Base-by-base conservation (phyloP, 37 sponge, comb jelly and placozoan species). In the Beroe ovata region DNA sequence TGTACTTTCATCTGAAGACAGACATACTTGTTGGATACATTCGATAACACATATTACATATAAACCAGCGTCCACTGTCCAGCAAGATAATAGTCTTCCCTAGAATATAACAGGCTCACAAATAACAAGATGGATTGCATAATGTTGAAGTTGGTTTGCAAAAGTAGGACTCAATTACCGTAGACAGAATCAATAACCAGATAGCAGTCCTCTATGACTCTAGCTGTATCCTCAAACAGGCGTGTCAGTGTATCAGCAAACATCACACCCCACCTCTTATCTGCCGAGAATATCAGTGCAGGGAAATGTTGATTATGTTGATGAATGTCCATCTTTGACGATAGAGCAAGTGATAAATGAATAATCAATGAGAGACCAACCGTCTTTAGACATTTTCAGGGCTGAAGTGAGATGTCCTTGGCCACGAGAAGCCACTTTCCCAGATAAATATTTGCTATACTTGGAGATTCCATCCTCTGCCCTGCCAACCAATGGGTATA, bases 221-320 rank as follows among this genome's bases (percentile, higher is more conserved):
- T 42, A 29, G 84, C 84, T 32, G 84, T 42, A 26, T 77, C 84
- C 23, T 77, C 84, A 77, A 77, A 77, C 26, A 77, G 47, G 4
- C 84, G 35, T 26, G 84, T 77, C 84, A 77, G 84, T 33, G 84
- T 77, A 25, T 77, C 84, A 20, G 84, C 84, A 77, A 42, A 77
- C 84, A 77, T 77, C 21, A 77, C 84, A 36, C 84, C 54, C 84
- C 84, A 77, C 25, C 84, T 77, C 54, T 77, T 77, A 77, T 77
- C 84, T 77, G 54, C 2, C 8, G 26, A 63, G 26, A n/a, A 22
- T 58, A 18, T 58, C 18, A n/a, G n/a, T n/a, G n/a, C n/a, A n/a
- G n/a, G n/a, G n/a, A n/a, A n/a, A n/a, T n/a, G n/a, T n/a, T n/a
- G n/a, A n/a, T n/a, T n/a, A n/a, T n/a, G n/a, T n/a, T n/a, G n/a